A percentile compares a stretch with the other conserved stretches of the same genome.
phyloP scores from a whole-genome alignment of 2,113 vertebrate genomes.

The Pyrgilauda ruficollis region DNA sequence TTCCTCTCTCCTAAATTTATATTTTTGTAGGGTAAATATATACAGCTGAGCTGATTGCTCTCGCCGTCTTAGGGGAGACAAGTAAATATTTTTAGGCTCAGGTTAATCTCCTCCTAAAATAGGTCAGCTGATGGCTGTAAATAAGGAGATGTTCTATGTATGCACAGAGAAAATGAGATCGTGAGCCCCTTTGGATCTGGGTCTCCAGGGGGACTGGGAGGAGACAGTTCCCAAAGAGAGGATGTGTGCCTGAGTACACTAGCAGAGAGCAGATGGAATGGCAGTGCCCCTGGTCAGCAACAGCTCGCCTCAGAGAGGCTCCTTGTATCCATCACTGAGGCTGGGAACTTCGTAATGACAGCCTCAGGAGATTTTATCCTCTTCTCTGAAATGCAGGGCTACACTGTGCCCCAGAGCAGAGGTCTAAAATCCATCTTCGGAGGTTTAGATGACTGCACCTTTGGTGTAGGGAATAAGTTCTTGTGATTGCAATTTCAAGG shows the following conservation, averaged over 20 bases:
- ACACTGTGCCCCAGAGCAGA: neutral
- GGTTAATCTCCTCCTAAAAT: conserved; percentile 54
- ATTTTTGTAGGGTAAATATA: conserved; percentile 42
- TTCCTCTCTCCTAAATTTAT: conserved; percentile 41
- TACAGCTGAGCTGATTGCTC: conserved; percentile 33
- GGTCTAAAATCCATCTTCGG: neutral
- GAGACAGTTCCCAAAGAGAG: neutral
- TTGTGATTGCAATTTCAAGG: neutral
- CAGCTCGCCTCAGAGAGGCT: neutral
- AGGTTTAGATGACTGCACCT: neutral
- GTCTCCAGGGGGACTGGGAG: neutral
- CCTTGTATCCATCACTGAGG: neutral
- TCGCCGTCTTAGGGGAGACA: conserved; percentile 20
- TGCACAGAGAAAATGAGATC: neutral
- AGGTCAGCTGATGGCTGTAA: neutral
- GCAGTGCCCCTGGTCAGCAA: neutral
- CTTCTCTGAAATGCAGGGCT: neutral
- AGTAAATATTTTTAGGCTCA: conserved; percentile 39
- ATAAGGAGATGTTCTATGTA: neutral
- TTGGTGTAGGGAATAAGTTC: neutral
- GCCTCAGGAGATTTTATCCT: neutral
- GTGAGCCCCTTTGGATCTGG: neutral
- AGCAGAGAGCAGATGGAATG: neutral
- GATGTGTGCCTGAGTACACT: too few species aligned
- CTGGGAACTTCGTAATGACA: neutral